These are phyloP conservation scores for Porphyrio hochstetteri DNA, from an alignment of 2,113 vertebrate species.

Conservation along the genomic window DNA sequence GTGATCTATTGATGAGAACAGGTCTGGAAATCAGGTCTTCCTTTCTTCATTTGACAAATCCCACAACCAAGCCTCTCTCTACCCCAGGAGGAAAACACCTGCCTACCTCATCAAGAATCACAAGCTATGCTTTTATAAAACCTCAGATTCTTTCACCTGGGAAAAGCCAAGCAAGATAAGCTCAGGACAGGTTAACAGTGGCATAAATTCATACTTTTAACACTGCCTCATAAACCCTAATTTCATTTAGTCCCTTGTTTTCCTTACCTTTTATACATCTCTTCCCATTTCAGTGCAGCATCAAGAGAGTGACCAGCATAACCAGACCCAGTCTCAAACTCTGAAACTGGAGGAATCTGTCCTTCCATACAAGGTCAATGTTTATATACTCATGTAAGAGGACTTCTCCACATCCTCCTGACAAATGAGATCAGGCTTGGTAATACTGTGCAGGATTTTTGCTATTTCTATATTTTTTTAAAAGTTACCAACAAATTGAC, in stretches of 20 bases:
- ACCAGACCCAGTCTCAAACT: background rate
- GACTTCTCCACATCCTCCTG: background rate
- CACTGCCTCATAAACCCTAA: background rate
- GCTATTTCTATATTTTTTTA: slow-evolving; percentile 9
- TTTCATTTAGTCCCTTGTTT: background rate
- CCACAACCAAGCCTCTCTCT: background rate
- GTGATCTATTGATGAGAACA: background rate
- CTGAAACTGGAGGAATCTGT: background rate
- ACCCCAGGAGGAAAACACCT: background rate
- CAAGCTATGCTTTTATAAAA: background rate
- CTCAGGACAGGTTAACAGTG: background rate
- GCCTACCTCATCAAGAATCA: background rate
- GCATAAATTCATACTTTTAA: background rate
- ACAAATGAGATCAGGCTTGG: background rate
- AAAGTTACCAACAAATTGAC: background rate
- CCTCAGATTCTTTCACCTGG: background rate
- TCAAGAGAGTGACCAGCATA: fast-evolving
- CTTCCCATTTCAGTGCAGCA: background rate
- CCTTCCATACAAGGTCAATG: background rate
- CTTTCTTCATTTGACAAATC: background rate
- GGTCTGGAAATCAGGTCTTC: background rate
- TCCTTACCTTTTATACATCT: background rate
- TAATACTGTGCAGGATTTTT: background rate
- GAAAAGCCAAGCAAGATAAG: background rate
- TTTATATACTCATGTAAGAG: background rate